Evolutionary conservation across 2,888 invertebrate species (phyloP).

Genomic region (Macroteleia sp.): DNA sequence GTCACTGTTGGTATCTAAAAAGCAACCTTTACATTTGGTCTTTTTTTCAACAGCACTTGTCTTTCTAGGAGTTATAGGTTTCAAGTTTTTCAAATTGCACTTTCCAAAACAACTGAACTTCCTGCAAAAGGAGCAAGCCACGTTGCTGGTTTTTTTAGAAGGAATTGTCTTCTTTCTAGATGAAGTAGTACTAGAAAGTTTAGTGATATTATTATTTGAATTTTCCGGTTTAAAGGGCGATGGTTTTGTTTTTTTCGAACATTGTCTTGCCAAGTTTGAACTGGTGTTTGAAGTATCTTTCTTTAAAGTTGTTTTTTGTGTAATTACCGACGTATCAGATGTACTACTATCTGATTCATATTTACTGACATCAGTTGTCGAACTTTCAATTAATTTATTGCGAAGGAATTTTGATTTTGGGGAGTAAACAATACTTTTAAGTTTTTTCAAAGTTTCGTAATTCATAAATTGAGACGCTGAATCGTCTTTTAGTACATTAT

Average conservation of each 20-base stretch:
- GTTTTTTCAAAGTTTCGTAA: conserved; percentile 70
- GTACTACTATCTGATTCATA: conserved; percentile 6
- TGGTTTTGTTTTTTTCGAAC: too few species aligned
- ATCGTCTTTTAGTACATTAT: too few species aligned
- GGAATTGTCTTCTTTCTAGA: conserved; percentile 19
- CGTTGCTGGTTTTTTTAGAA: conserved; percentile 19
- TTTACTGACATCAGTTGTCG: neutral
- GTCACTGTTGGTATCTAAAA: too few species aligned
- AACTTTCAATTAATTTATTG: conserved; percentile 50
- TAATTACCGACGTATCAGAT: neutral
- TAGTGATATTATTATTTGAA: neutral
- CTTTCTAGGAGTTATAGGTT: conserved; percentile 1
- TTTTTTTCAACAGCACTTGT: neutral
- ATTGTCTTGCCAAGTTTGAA: conserved; percentile 1
- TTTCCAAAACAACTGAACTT: conserved; percentile 28
- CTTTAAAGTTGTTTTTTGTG: neutral
- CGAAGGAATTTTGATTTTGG: conserved; percentile 77
- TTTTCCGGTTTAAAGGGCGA: neutral
- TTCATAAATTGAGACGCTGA: too few species aligned
- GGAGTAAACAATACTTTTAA: conserved; percentile 72
- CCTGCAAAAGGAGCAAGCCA: conserved; percentile 20
- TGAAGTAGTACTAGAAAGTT: conserved; percentile 2
- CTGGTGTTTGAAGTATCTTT: neutral
- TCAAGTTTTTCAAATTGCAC: neutral
- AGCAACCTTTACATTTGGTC: neutral